phyloP scores from a whole-genome alignment of 2,797 vertebrate species.

The Arnoldichthys spilopterus region DNA sequence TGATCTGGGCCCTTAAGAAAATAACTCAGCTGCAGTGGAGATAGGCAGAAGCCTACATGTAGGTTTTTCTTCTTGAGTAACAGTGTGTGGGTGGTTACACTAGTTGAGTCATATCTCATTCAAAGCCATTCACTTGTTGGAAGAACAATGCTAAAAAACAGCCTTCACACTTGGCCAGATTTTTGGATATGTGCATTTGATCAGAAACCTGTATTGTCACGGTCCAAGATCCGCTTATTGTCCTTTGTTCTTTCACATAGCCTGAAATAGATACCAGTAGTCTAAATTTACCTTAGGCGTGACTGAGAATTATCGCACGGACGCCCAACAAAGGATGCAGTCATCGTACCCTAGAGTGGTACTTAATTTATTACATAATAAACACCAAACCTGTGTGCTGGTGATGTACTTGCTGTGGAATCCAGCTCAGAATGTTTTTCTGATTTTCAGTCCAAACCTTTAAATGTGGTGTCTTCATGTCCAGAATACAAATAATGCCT shows the following conservation, averaged over 20 bases:
- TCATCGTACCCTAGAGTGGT: not conserved
- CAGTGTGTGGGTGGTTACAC: conserved; percentile 62
- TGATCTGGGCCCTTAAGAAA: conserved; percentile 29
- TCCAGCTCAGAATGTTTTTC: conserved; percentile 26
- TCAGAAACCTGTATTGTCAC: not conserved
- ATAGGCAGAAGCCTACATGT: conserved; percentile 64
- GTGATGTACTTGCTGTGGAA: conserved; percentile 15
- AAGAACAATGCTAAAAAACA: conserved; percentile 21
- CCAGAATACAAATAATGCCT: conserved; percentile 50
- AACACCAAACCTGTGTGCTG: not conserved
- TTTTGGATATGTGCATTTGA: not conserved
- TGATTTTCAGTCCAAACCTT: conserved; percentile 42
- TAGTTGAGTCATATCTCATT: conserved; percentile 66
- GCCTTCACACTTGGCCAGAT: not conserved
- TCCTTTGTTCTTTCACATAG: not conserved
- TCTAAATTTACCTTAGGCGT: conserved; percentile 11
- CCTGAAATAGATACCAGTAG: not conserved
- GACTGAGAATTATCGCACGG: not conserved
- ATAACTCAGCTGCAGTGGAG: conserved; percentile 61
- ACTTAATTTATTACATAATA: conserved; percentile 7
- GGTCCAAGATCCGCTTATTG: not conserved
- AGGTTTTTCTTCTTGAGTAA: conserved; percentile 56
- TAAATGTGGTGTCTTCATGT: conserved; percentile 30
- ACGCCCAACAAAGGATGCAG: not conserved
- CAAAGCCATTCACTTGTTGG: conserved; percentile 30